Percentiles rank a stretch among this genome's conserved stretches.
Conservation (phyloP, 2,888 invertebrate genomes). For the Drosophila histrio region DNA sequence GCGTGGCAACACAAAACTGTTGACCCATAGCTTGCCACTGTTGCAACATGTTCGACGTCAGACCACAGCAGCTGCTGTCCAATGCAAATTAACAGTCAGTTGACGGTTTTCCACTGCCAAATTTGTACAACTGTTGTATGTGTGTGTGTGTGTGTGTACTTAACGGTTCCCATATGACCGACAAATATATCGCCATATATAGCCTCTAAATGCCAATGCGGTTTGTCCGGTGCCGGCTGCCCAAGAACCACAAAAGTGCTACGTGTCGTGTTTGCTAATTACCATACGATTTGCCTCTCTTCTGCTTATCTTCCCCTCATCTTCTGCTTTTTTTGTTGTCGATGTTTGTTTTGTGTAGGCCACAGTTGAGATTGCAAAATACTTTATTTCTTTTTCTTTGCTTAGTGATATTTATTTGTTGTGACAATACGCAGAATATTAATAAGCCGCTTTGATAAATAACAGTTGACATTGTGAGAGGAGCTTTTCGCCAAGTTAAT, state of each 20-base stretch:
- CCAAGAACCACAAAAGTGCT: constrained; percentile 36
- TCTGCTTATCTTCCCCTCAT: neutral
- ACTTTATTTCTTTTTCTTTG: constrained; percentile 4
- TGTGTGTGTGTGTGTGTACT: constrained; percentile 30
- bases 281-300: constrained; percentile 14
- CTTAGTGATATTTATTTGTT: constrained; percentile 10
- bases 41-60: constrained; percentile 32
- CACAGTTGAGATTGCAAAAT: constrained; percentile 43
- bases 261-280: constrained; percentile 49
- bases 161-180: constrained; percentile 60
- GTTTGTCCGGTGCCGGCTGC: constrained; percentile 8
- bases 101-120: constrained; percentile 29
- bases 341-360: constrained; percentile 25
- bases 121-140: constrained; percentile 18
- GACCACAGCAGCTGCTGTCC: neutral
- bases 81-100: constrained; percentile 32
- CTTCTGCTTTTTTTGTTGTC: neutral
- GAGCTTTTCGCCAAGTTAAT: constrained; percentile 7
- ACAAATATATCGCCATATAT: constrained; percentile 54
- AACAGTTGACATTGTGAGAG: constrained; percentile 25
- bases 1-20: constrained; percentile 32
- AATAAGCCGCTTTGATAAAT: constrained; percentile 17
- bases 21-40: constrained; percentile 5
- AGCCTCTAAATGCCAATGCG: constrained; percentile 59
- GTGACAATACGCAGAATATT: constrained; percentile 44